Base-by-base conservation (phyloP, 2,113 vertebrate genomes). In the Pterophyllum scalare region DNA sequence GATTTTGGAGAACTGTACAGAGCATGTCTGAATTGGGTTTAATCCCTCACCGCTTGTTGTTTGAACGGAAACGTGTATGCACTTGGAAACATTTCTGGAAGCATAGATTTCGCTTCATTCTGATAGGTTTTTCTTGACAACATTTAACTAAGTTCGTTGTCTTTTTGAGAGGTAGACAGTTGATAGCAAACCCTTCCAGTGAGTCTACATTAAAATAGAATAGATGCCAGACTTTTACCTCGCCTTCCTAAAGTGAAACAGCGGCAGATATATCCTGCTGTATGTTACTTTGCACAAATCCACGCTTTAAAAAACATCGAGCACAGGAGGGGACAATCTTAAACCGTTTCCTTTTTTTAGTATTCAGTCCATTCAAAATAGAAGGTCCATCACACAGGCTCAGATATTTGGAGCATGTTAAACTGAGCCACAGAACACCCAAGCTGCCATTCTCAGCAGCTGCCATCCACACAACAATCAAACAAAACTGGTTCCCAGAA, bases 281-380 rank as follows among this genome's bases (percentile, higher is more conserved):
- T 38, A 14, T 20, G 64, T 76, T 80, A 79, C 85, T 81, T 40
- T 72, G 24, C 58, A 70, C 43, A 56, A 26, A 58, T 28, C 62
- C 14, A 60, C 59, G 12, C 89, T 89, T 83, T 24, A 80, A 78
- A 78, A 88, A 84, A 85, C 78, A 83, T 33, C 59, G 58, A 64
- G 15, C 60, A 64, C 12, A 31, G 43, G 6, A 24, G 3, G 5
- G 24, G 43, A 11, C 56, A 1, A 59, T 81, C 40, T 60, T 62
- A 0, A 26, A 52, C n/a, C 0, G 1, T n/a, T 70, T 75, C 52
- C 19, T 40, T 22, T 31, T 26, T 3, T 79, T 60, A 31, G 35
- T 10, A 9, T 2, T 35, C 14, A 9, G 10, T 64, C 60, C 57
- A 33, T 3, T 59, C 31, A 59, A 24, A 64, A 40, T 56, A 77